Conservation (phyloP, 2,888 invertebrate species). For the Diplolepis rosae region DNA sequence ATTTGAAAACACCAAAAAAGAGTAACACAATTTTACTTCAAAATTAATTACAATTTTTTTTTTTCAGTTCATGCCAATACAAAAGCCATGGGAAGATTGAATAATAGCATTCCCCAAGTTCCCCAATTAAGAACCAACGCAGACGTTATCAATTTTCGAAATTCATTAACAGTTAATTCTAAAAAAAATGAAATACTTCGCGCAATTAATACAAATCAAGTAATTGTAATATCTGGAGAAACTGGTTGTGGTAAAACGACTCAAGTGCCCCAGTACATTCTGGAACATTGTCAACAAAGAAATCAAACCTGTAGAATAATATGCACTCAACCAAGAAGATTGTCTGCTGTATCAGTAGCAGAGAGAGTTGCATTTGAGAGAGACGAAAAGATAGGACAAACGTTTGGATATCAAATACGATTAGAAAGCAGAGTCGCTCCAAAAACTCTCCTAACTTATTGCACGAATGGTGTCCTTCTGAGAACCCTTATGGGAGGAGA, state of each 20-base stretch:
- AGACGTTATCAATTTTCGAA: conserved; percentile 77
- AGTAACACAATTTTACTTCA: neutral
- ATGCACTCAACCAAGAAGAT: conserved; percentile 93
- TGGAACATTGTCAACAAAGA: conserved; percentile 82
- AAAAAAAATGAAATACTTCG: conserved; percentile 81
- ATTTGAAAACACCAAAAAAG: neutral
- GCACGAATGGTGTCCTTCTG: conserved; percentile 93
- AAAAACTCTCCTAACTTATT: conserved; percentile 89
- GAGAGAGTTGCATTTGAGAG: conserved; percentile 89
- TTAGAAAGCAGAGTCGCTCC: conserved; percentile 89
- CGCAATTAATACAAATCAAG: conserved; percentile 74
- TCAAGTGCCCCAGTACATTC: conserved; percentile 93
- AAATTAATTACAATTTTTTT: no score
- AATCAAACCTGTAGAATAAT: conserved; percentile 86
- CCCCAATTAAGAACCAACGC: conserved; percentile 76
- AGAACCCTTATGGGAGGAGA: conserved; percentile 90
- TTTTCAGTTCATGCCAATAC: conserved; percentile 72
- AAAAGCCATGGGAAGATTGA: conserved; percentile 80
- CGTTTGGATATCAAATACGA: conserved; percentile 93
- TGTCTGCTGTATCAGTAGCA: conserved; percentile 92
- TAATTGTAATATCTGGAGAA: conserved; percentile 86
- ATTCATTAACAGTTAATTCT: conserved; percentile 82
- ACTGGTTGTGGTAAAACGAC: conserved; percentile 97
- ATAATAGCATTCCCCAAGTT: conserved; percentile 81
- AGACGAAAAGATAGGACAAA: conserved; percentile 79